These are phyloP conservation scores for Amblyteles armatorius DNA, from an alignment of 2,888 invertebrate species.

Conservation along the genomic window DNA sequence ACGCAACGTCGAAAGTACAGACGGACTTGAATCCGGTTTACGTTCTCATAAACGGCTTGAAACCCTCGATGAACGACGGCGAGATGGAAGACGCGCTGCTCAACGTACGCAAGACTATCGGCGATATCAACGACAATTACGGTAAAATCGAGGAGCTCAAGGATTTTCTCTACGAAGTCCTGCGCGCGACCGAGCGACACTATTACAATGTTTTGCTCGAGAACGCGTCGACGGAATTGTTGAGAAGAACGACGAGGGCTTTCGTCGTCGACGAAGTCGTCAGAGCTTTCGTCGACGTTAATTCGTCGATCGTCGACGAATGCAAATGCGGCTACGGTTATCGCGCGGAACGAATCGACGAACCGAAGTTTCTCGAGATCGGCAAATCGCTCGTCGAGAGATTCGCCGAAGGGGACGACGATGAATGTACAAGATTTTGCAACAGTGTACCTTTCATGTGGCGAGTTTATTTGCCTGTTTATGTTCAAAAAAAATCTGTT, in stretches of 20 bases:
- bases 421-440: constrained; percentile 86
- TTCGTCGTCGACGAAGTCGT: constrained; percentile 79
- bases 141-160: constrained; percentile 73
- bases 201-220: constrained; percentile 80
- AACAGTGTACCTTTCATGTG: constrained; percentile 88
- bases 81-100: constrained; percentile 74
- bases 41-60: constrained; percentile 70
- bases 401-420: constrained; percentile 85
- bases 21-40: constrained; percentile 75
- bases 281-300: constrained; percentile 87
- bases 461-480: constrained; percentile 86
- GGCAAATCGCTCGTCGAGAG: constrained; percentile 87
- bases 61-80: constrained; percentile 66
- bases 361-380: constrained; percentile 86
- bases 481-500: constrained; percentile 84
- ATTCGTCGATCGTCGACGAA: constrained; percentile 84
- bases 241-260: constrained; percentile 70
- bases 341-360: constrained; percentile 85
- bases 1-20: constrained; percentile 71
- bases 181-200: constrained; percentile 78
- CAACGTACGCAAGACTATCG: constrained; percentile 72
- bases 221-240: constrained; percentile 72
- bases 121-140: constrained; percentile 73
- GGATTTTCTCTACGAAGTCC: constrained; percentile 76
- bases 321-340: constrained; percentile 88